phyloP scores from a whole-genome alignment of 2,888 invertebrate genomes.

The Aphidius colemani region DNA sequence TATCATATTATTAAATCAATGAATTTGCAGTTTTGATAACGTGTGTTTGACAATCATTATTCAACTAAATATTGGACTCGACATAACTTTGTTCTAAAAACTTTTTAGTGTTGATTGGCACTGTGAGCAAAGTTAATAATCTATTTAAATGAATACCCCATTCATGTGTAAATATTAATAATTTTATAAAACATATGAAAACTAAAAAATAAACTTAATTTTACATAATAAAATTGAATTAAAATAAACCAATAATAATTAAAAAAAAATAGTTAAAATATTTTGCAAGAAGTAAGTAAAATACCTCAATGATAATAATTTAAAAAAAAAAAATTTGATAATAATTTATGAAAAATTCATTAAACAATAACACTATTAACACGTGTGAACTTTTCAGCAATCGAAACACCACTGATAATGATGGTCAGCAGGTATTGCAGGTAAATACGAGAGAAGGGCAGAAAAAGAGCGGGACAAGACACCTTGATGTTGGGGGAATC shows the following conservation, averaged over 20 bases:
- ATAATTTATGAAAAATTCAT: background rate
- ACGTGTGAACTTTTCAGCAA: conserved; percentile 33
- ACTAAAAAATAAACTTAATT: background rate
- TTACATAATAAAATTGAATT: background rate
- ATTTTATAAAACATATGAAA: background rate
- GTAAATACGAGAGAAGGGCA: conserved; percentile 21
- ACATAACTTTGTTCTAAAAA: too few relatives aligned
- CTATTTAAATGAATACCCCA: conserved; percentile 24
- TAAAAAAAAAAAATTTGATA: too few relatives aligned
- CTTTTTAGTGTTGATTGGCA: too few relatives aligned
- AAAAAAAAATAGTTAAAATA: too few relatives aligned
- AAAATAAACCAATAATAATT: too few relatives aligned
- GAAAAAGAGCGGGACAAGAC: conserved; percentile 22
- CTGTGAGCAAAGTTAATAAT: too few relatives aligned
- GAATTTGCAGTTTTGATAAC: too few relatives aligned
- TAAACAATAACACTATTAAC: conserved; percentile 11
- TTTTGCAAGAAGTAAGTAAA: too few relatives aligned
- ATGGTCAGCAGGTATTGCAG: conserved; percentile 32
- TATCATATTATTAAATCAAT: too few relatives aligned
- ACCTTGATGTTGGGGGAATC: conserved; percentile 30
- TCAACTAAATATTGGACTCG: too few relatives aligned
- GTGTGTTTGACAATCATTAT: too few relatives aligned
- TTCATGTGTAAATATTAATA: conserved; percentile 25
- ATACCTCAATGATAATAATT: too few relatives aligned
- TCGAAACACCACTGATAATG: conserved; percentile 40